phyloP scores from a whole-genome alignment of 2,113 vertebrate species.

The Serilophus lunatus region DNA sequence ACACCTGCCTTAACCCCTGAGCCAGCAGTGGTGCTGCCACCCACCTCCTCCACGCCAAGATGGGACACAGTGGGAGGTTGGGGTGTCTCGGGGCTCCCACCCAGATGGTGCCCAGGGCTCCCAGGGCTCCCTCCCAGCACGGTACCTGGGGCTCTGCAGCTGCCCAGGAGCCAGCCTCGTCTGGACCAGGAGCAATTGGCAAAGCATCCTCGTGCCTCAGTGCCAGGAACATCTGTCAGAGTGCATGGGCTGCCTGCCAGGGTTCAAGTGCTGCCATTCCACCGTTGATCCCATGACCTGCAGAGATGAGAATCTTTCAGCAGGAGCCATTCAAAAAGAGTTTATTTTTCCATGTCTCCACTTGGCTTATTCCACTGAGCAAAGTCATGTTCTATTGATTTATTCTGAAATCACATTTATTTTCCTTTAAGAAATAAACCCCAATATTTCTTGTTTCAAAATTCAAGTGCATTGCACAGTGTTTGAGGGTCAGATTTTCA shows the following conservation, averaged over 20 bases:
- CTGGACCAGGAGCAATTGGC: not conserved
- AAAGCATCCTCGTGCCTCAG: not conserved
- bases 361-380: not conserved
- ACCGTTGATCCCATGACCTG: constrained; percentile 12
- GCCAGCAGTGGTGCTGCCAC: not conserved
- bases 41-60: fast-evolving
- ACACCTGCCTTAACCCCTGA: not conserved
- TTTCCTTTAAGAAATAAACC: not conserved
- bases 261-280: constrained; percentile 43
- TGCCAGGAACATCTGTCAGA: constrained; percentile 36
- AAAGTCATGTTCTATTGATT: constrained; percentile 21
- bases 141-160: fast-evolving
- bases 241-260: not conserved
- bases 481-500: not conserved
- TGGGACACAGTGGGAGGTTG: not conserved
- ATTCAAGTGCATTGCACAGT: not conserved
- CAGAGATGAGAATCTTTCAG: constrained; percentile 45
- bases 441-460: not conserved
- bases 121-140: not conserved
- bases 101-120: not conserved
- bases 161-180: not conserved
- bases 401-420: constrained; percentile 24
- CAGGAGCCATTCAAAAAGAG: constrained; percentile 10
- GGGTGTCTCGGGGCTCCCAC: fast-evolving
- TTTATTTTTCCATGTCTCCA: constrained; percentile 37